These are phyloP conservation scores for Gobius niger DNA, from an alignment of 2,113 vertebrate genomes.

Conservation along the genomic window DNA sequence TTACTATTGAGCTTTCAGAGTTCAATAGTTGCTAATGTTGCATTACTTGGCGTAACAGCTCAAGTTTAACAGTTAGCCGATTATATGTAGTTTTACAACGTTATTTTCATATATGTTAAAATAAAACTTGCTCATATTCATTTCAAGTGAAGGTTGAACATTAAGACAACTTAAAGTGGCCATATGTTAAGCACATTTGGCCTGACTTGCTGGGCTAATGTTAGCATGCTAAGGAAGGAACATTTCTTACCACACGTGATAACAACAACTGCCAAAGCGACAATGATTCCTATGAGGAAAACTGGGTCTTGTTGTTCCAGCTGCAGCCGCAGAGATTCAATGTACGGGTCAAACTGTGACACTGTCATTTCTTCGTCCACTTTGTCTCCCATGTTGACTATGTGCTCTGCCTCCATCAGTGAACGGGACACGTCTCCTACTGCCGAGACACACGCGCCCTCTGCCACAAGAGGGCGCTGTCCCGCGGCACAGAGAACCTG, in stretches of 20 bases:
- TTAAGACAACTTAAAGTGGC: background rate
- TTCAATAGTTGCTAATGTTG: too few species aligned
- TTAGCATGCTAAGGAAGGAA: slow-evolving; percentile 29
- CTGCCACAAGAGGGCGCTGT: slow-evolving; percentile 41
- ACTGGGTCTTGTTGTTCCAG: slow-evolving; percentile 68
- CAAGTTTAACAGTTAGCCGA: background rate
- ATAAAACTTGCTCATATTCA: background rate
- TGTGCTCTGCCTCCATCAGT: slow-evolving; percentile 31
- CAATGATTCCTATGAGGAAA: slow-evolving; percentile 66
- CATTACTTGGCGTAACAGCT: background rate
- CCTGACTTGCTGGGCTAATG: slow-evolving; percentile 24
- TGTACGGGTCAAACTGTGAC: slow-evolving; percentile 53
- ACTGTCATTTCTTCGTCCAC: slow-evolving; percentile 41
- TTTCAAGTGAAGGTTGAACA: background rate
- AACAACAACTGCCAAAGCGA: slow-evolving; percentile 70
- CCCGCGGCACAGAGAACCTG: background rate
- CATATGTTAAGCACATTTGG: slow-evolving; percentile 1
- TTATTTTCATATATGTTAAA: background rate
- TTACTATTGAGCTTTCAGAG: too few species aligned
- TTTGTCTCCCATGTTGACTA: slow-evolving; percentile 58
- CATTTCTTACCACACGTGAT: slow-evolving; percentile 71
- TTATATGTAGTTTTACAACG: background rate
- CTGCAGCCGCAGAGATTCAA: slow-evolving; percentile 61
- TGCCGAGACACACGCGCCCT: background rate
- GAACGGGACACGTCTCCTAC: slow-evolving; percentile 64